These are phyloP conservation scores for Acinonyx jubatus DNA, from an alignment of 2,113 vertebrate genomes.

Conservation along the genomic window DNA sequence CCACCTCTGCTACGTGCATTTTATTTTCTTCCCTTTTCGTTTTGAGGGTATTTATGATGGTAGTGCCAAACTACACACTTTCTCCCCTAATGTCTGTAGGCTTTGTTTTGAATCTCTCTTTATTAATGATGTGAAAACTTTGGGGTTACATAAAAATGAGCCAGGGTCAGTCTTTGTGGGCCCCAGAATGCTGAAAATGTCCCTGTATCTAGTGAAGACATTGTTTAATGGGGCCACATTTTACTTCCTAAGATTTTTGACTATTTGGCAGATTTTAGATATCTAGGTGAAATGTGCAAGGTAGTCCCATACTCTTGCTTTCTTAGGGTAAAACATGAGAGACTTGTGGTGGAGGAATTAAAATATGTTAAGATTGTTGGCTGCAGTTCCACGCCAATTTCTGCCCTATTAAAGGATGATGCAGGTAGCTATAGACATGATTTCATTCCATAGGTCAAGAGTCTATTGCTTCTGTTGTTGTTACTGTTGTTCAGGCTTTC, in stretches of 20 bases:
- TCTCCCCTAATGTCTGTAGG: slow-evolving; percentile 61
- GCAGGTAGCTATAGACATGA: slow-evolving; percentile 28
- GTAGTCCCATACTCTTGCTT: not conserved
- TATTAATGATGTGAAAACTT: slow-evolving; percentile 83
- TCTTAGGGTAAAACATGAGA: not conserved
- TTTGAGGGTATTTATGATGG: slow-evolving; percentile 69
- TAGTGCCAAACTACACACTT: slow-evolving; percentile 77
- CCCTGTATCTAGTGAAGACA: slow-evolving; percentile 31
- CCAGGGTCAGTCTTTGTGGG: slow-evolving; percentile 67
- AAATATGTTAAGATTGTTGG: not conserved
- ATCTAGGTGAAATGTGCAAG: slow-evolving; percentile 40
- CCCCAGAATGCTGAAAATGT: slow-evolving; percentile 73
- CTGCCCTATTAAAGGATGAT: not conserved
- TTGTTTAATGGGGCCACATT: slow-evolving; percentile 44
- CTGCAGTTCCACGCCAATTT: not conserved
- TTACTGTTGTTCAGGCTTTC: slow-evolving; percentile 57
- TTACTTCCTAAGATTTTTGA: slow-evolving; percentile 55
- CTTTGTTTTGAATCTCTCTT: slow-evolving; percentile 83
- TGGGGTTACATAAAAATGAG: slow-evolving; percentile 80
- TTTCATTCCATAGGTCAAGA: slow-evolving; percentile 54
- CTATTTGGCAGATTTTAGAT: slow-evolving; percentile 61
- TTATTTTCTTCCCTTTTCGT: slow-evolving; percentile 71
- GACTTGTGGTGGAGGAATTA: not conserved
- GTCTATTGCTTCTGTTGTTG: slow-evolving; percentile 35
- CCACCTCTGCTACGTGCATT: slow-evolving; percentile 54